phyloP scores from a whole-genome alignment of 2,113 vertebrate species.

The Leptocoma aspasia region DNA sequence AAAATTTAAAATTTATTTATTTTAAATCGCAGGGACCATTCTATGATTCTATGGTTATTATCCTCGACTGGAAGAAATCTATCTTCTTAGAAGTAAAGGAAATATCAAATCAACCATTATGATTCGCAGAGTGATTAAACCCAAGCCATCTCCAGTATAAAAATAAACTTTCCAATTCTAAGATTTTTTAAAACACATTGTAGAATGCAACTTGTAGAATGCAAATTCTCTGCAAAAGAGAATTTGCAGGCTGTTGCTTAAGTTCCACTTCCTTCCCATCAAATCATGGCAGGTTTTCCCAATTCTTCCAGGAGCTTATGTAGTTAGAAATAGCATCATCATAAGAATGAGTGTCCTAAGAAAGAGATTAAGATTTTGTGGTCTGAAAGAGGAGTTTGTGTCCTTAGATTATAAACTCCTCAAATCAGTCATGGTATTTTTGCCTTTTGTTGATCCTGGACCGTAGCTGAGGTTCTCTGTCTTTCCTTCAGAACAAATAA shows the following conservation, averaged over 20 bases:
- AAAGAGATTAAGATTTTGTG: background rate
- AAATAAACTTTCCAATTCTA: background rate
- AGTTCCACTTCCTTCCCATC: background rate
- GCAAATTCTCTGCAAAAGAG: background rate
- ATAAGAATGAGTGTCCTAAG: background rate
- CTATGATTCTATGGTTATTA: background rate
- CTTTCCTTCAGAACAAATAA: slow-evolving; percentile 8
- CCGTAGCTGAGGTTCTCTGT: background rate
- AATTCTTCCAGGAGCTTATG: background rate
- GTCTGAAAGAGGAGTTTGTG: background rate
- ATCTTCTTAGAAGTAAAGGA: background rate
- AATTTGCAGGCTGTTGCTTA: background rate
- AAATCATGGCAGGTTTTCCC: background rate
- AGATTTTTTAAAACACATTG: background rate
- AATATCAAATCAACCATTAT: background rate
- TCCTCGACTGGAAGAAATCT: background rate
- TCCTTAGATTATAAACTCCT: background rate
- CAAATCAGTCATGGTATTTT: background rate
- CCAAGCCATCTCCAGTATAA: background rate
- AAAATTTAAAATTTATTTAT: background rate
- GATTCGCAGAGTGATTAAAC: background rate
- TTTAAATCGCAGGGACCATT: background rate
- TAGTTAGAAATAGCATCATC: background rate
- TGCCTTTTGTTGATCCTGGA: background rate
- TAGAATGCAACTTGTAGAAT: background rate